phyloP scores from a whole-genome alignment of 30 jellyfish, hydroid and myxozoan genomes.

The Hydra vulgaris region DNA sequence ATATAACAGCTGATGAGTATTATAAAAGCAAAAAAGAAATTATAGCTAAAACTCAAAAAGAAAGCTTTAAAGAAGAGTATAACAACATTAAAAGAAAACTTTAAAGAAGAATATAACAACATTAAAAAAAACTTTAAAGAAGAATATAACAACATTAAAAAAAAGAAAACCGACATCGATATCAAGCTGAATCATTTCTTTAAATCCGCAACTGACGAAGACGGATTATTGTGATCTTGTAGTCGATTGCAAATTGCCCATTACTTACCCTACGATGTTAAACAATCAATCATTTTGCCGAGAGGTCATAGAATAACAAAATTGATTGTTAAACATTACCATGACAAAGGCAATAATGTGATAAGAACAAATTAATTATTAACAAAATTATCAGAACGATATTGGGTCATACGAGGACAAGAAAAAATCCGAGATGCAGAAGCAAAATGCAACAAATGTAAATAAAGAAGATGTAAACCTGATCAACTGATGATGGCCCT shows the following conservation, averaged over 20 bases:
- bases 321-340: constrained; percentile 18
- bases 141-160: neutral
- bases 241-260: neutral
- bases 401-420: constrained; percentile 12
- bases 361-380: neutral
- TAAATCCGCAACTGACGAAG: constrained; percentile 23
- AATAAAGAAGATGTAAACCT: neutral
- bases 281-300: constrained; percentile 39
- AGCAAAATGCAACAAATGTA: neutral
- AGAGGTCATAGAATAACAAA: constrained; percentile 11
- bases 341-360: neutral
- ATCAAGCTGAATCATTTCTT: neutral
- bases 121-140: neutral
- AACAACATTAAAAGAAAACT: neutral
- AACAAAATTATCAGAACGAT: neutral
- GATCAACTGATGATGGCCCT: constrained; percentile 1
- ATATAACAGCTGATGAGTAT: neutral
- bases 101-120: neutral
- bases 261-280: constrained; percentile 18
- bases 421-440: neutral
- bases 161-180: neutral
- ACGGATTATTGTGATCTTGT: neutral
- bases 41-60: neutral
- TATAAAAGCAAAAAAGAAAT: neutral
- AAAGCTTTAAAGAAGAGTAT: neutral